These are phyloP conservation scores for Ecdyonurus torrentis DNA, from an alignment of 2,888 invertebrate genomes.

Conservation along the genomic window DNA sequence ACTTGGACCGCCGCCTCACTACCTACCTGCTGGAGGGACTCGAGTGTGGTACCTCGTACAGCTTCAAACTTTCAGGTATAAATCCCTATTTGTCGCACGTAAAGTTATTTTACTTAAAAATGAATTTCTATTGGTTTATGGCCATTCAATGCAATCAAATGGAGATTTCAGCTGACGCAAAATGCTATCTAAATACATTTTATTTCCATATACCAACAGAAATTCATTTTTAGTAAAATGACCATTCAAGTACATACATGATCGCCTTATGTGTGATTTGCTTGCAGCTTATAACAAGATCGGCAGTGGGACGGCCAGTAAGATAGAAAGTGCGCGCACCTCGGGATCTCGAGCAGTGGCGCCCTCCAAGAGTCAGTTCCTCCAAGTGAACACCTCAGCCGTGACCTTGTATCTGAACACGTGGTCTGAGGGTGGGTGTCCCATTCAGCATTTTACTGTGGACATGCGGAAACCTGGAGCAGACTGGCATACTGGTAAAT, in stretches of 20 bases:
- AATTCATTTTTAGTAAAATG: no score
- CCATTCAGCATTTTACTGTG: constrained; percentile 26
- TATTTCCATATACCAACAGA: no score
- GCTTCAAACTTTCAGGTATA: constrained; percentile 25
- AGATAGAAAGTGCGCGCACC: constrained; percentile 25
- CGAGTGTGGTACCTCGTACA: constrained; percentile 26
- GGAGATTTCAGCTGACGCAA: no score
- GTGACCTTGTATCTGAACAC: constrained; percentile 25
- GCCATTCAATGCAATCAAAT: no score
- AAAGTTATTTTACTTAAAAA: no score
- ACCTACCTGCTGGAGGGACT: constrained; percentile 25
- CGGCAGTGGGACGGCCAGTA: constrained; percentile 27
- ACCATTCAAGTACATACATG: no score
- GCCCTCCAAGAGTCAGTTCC: constrained; percentile 22
- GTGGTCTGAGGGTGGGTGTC: constrained; percentile 29
- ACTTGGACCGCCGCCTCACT: constrained; percentile 28
- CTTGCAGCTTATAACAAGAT: constrained; percentile 26
- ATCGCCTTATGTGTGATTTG: no score
- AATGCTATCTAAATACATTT: no score
- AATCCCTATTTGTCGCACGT: no score
- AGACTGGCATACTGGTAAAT: not conserved
- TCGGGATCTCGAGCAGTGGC: constrained; percentile 25
- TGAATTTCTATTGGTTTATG: no score
- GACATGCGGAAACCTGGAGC: constrained; percentile 16
- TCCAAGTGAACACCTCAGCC: constrained; percentile 27